phyloP scores from a whole-genome alignment of 2,888 invertebrate genomes.

The Axea sp. region DNA sequence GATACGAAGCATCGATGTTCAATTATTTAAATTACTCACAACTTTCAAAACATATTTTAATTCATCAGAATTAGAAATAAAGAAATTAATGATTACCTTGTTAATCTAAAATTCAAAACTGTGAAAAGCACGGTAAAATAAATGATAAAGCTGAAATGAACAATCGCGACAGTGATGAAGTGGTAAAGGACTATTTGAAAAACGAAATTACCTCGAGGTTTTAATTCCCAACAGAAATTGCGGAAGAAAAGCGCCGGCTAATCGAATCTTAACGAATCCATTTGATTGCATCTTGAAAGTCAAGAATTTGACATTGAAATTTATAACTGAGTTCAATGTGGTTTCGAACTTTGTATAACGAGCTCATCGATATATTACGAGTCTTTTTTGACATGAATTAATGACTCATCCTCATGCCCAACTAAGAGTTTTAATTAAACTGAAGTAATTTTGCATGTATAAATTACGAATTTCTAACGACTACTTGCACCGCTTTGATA shows the following conservation, averaged over 20 bases:
- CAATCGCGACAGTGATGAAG: too few relatives aligned
- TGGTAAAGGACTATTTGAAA: too few relatives aligned
- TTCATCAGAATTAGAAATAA: too few relatives aligned
- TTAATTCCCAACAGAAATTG: constrained; percentile 9
- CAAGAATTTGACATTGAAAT: constrained; percentile 47
- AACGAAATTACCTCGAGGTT: too few relatives aligned
- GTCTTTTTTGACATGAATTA: constrained; percentile 65
- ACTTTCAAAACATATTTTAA: too few relatives aligned
- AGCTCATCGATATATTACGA: constrained; percentile 51
- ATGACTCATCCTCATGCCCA: constrained; percentile 58
- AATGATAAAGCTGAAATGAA: too few relatives aligned
- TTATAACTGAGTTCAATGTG: constrained; percentile 61
- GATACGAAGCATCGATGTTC: too few relatives aligned
- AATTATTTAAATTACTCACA: too few relatives aligned
- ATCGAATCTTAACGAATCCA: constrained; percentile 5
- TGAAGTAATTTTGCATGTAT: constrained; percentile 65
- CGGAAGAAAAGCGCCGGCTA: constrained; percentile 1
- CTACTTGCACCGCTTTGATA: constrained; percentile 64
- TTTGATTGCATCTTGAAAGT: background rate
- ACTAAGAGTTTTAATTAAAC: constrained; percentile 70
- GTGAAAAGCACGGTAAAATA: too few relatives aligned
- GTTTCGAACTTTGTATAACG: constrained; percentile 59
- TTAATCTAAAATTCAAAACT: too few relatives aligned
- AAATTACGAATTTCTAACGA: constrained; percentile 64
- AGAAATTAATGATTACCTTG: too few relatives aligned